Evolutionary conservation across 2,113 vertebrate species (phyloP).

Genomic region (Marmota monax): DNA sequence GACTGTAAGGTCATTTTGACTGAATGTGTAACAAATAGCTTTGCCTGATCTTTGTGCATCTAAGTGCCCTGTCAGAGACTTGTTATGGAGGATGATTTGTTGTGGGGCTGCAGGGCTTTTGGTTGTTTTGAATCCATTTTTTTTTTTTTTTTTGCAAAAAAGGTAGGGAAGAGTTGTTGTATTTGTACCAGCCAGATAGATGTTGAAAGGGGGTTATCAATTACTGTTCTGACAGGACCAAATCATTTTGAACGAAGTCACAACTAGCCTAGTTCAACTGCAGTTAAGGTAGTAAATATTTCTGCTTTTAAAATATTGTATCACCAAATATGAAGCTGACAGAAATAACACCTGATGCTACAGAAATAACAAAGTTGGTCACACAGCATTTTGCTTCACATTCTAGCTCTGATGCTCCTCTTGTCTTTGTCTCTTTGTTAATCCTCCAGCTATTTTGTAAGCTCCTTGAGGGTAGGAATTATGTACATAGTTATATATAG

Average conservation of each 20-base stretch:
- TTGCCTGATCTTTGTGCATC: neutral
- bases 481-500: too few relatives aligned
- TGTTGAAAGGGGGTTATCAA: slow-evolving; percentile 57
- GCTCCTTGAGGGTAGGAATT: neutral
- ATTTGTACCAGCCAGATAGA: slow-evolving; percentile 11
- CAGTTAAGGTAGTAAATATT: slow-evolving; percentile 46
- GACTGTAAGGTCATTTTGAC: neutral
- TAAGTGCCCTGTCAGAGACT: neutral
- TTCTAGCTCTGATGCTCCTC: neutral
- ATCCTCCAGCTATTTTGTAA: neutral
- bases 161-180: neutral
- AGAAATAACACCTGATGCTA: slow-evolving; percentile 7
- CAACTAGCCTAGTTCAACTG: neutral
- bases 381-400: neutral
- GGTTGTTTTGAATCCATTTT: slow-evolving; percentile 57
- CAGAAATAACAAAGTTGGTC: neutral
- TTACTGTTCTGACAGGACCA: slow-evolving; percentile 9
- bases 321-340: slow-evolving; percentile 44
- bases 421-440: neutral
- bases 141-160: neutral
- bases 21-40: neutral
- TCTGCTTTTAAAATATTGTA: slow-evolving; percentile 40
- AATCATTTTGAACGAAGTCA: slow-evolving; percentile 50
- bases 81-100: slow-evolving; percentile 52
- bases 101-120: neutral